Base-by-base conservation (phyloP, 1,140 invertebrate species). In the Bombyx mori region DNA sequence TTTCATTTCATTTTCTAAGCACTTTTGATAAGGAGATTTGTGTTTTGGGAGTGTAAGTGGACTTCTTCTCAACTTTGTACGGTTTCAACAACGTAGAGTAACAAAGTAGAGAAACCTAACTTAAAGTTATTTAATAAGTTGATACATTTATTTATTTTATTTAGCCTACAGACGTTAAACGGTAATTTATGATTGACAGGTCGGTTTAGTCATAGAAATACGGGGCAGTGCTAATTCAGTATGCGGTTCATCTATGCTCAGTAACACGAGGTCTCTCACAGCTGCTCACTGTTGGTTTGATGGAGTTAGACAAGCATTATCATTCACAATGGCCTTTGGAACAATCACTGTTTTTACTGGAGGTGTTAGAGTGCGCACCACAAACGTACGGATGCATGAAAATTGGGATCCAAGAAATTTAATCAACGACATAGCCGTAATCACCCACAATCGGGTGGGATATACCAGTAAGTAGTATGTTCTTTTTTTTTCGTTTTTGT, bases 401-500 rank as follows among this genome's bases (percentile, higher is more conserved):
- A 47, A 47, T 47, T 47, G 45, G 45, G 6, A 47, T 12, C 45
- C 45, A 3, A 3, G 2, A 2, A 47, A 3, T 12, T 2, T 47
- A 3, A 6, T 12, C 45, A 47, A 47, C 6, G 45, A 47, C 45
- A 3, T 47, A 9, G 45, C 45, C 6, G 6, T 47, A 9, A 12
- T 47, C n/a, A 10, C 8, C n/a, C n/a, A 10, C 6, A 2, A 12
- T 6, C 6, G 45, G 45, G 45, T 47, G 8, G 3, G 2, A 47
- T 47, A 47, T 12, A 47, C 45, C 6, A 47, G 45, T 47, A 6
- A 47, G 45, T 47, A 47, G 2, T 10, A 47, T 10, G 8, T 18
- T 18, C 12, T 18, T 18, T 8, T 45, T 45, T 49, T 73, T 66
- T 43, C 10, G 10, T 45, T 45, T 8, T 45, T 8, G 10, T 45